Base-by-base conservation (phyloP, 2,797 vertebrate species). In the Rhinogobio ventralis region DNA sequence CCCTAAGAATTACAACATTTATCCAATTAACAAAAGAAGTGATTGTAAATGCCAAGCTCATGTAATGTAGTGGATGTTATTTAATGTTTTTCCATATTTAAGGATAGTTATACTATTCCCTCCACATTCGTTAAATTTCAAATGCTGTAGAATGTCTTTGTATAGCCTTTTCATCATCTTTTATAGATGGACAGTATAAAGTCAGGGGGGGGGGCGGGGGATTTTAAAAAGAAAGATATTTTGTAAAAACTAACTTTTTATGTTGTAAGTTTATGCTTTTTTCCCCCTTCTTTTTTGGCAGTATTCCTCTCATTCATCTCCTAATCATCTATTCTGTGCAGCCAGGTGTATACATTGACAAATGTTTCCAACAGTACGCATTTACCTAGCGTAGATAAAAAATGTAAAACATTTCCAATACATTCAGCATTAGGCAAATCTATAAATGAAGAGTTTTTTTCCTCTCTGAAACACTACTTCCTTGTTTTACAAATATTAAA, bases 271-370 rank as follows among this genome's bases (percentile, higher is more conserved):
- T 42, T 85, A 85, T 86, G 5, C 17, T 25, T 60, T 71, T 4
- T 14, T 10, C 8, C 0, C 0, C 14, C 19, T 36, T n/a, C 88
- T 90, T 90, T 89, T 93, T 92, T 93, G 92, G 89, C 93, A 90
- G 91, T 91, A 83, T 92, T 91, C 94, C 92, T 91, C 91, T 90
- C 93, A 90, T 93, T 93, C 93, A 90, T 93, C 92, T 93, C 90
- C 94, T 95, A 95, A 96, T 96, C 94, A 96, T 96, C 94, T 95
- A 94, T 95, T 96, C 94, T 94, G 95, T 93, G 95, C 94, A 95
- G 92, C 92, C 93, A 94, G 92, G 92, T 93, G 93, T 91, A 94
- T 95, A 95, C 95, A 93, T 93, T 95, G 95, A 95, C 94, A 95
- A 95, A 95, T 96, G 94, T 94, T 94, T 95, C 94, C 93, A 94